Conservation (phyloP, 1,140 invertebrate genomes). For the Drosophila kurseongensis region DNA sequence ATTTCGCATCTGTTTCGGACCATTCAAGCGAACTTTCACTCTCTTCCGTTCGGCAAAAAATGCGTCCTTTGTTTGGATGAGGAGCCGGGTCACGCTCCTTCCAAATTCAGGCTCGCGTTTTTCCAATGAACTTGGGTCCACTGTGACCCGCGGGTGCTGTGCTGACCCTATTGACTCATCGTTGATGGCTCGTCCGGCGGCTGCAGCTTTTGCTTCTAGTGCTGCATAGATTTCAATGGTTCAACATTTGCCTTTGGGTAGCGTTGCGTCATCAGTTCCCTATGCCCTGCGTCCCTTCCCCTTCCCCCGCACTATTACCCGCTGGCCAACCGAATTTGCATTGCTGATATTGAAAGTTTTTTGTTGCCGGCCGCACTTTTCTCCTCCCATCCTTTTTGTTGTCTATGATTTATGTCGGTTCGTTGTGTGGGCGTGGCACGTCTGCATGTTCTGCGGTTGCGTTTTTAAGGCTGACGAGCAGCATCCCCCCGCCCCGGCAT, state of each 20-base stretch:
- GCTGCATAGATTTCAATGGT: conserved; percentile 76
- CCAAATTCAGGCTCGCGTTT: conserved; percentile 5
- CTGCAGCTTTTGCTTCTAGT: conserved; percentile 17
- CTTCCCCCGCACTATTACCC: conserved; percentile 6
- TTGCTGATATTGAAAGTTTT: conserved; percentile 79
- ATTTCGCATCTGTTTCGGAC: neutral
- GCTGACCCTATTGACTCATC: conserved; percentile 77
- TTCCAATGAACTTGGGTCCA: conserved; percentile 45
- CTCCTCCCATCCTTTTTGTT: conserved; percentile 52
- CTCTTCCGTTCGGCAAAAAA: conserved; percentile 15
- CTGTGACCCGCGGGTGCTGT: conserved; percentile 58
- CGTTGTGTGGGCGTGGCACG: conserved; percentile 75
- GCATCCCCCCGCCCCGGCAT: conserved; percentile 17
- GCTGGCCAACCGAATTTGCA: conserved; percentile 65
- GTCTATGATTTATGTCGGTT: conserved; percentile 79
- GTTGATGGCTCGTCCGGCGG: conserved; percentile 66
- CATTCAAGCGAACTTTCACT: conserved; percentile 24
- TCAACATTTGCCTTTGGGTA: conserved; percentile 63
- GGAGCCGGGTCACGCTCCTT: neutral
- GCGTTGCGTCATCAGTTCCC: conserved; percentile 69
- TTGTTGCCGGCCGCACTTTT: conserved; percentile 62
- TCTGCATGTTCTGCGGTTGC: conserved; percentile 79
- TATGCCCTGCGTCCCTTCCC: neutral
- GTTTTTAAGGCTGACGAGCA: conserved; percentile 62
- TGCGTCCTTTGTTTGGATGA: conserved; percentile 6